Conservation (phyloP, 2,113 vertebrate genomes). For the Megaceryle maxima region DNA sequence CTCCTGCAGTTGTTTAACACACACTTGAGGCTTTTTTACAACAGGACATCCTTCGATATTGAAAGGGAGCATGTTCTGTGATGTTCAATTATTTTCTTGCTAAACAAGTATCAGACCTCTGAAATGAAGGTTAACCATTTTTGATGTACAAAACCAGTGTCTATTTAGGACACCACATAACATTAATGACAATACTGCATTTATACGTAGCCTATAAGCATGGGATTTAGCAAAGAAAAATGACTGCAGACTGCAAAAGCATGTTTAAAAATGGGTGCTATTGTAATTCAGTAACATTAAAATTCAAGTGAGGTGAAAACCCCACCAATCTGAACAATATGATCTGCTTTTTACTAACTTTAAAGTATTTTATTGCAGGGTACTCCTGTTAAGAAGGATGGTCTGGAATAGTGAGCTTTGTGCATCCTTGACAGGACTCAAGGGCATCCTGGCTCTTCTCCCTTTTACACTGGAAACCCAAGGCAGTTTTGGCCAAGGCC, state of each 20-base stretch:
- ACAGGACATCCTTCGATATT: neutral
- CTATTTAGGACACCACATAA: neutral
- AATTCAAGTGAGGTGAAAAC: neutral
- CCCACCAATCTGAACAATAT: neutral
- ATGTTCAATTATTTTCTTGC: neutral
- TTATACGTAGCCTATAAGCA: neutral
- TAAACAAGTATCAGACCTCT: neutral
- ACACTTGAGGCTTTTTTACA: neutral
- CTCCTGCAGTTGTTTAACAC: constrained; percentile 11
- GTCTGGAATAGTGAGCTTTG: neutral
- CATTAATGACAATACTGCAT: neutral
- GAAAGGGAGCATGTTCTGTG: neutral
- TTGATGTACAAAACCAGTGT: rapidly evolving
- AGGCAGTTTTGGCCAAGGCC: neutral
- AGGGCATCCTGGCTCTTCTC: neutral
- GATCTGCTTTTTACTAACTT: neutral
- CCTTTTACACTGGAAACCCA: neutral
- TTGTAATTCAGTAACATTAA: neutral
- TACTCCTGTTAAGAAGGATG: neutral
- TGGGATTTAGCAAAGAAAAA: neutral
- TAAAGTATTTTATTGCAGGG: neutral
- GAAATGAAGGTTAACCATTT: neutral
- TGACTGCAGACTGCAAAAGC: neutral
- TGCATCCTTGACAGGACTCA: neutral
- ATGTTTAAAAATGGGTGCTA: neutral